phyloP scores from a whole-genome alignment of 2,113 vertebrate genomes.

The Pachypanchax playfairii region DNA sequence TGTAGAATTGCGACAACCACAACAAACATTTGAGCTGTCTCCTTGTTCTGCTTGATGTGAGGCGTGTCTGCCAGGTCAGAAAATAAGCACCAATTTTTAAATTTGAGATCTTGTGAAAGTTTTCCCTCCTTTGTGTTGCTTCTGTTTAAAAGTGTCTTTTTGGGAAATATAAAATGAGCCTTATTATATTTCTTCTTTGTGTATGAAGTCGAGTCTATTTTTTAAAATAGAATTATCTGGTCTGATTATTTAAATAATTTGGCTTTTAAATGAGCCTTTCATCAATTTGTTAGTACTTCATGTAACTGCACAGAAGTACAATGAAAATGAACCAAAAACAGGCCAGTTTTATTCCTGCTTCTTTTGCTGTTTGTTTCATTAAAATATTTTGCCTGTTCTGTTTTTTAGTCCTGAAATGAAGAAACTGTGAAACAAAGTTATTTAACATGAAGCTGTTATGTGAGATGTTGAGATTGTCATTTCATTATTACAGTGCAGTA shows the following conservation, averaged over 20 bases:
- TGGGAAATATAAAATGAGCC: constrained; percentile 28
- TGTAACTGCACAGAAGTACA: constrained; percentile 2
- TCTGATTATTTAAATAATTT: constrained; percentile 7
- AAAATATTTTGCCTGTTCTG: neutral
- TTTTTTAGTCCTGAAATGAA: neutral
- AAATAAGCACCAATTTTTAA: no score
- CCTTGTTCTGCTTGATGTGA: neutral
- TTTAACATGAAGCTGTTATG: neutral
- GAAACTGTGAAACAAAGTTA: neutral
- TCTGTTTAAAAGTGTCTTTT: constrained; percentile 51
- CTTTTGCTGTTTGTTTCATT: neutral
- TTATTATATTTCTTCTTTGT: neutral
- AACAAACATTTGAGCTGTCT: neutral
- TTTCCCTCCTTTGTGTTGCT: no score
- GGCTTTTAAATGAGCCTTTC: constrained; percentile 8
- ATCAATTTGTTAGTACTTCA: neutral
- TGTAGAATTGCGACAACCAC: no score
- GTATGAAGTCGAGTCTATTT: neutral
- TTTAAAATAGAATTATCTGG: no score
- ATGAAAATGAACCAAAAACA: neutral
- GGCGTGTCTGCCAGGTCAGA: no score
- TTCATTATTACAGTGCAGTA: no score
- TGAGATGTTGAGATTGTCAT: neutral
- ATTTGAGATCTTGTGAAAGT: no score
- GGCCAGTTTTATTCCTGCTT: neutral